phyloP scores from a whole-genome alignment of 2,113 vertebrate genomes.

The Ceyx melanurus region DNA sequence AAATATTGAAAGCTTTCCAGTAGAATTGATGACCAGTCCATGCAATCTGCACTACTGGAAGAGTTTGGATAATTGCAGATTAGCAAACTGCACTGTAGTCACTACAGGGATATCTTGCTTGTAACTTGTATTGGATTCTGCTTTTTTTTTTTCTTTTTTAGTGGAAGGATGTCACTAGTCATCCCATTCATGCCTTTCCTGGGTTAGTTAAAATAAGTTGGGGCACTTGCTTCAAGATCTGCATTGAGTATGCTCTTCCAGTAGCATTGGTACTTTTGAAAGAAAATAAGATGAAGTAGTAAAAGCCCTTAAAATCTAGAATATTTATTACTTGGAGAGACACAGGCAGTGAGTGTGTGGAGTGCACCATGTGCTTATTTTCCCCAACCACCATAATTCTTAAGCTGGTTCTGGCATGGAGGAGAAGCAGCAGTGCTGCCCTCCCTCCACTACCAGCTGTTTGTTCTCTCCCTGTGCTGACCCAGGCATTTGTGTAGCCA shows the following conservation, averaged over 20 bases:
- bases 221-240: background rate
- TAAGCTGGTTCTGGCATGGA: background rate
- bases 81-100: background rate
- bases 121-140: background rate
- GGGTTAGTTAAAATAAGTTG: background rate
- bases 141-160: background rate
- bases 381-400: constrained; percentile 23
- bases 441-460: constrained; percentile 14
- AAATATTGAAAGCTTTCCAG: background rate
- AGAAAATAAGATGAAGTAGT: background rate
- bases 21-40: background rate
- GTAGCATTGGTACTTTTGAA: background rate
- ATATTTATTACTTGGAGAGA: background rate
- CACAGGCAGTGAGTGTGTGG: background rate
- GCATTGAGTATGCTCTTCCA: background rate
- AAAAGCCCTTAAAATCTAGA: background rate
- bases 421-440: background rate
- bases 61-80: background rate
- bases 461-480: constrained; percentile 48
- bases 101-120: background rate
- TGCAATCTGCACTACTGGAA: background rate
- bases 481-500: constrained; percentile 1
- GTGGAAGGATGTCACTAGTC: background rate
- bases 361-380: constrained; percentile 36
- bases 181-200: background rate